These are phyloP conservation scores for Pterostichus madidus DNA, from an alignment of 2,888 invertebrate genomes.

Conservation along the genomic window DNA sequence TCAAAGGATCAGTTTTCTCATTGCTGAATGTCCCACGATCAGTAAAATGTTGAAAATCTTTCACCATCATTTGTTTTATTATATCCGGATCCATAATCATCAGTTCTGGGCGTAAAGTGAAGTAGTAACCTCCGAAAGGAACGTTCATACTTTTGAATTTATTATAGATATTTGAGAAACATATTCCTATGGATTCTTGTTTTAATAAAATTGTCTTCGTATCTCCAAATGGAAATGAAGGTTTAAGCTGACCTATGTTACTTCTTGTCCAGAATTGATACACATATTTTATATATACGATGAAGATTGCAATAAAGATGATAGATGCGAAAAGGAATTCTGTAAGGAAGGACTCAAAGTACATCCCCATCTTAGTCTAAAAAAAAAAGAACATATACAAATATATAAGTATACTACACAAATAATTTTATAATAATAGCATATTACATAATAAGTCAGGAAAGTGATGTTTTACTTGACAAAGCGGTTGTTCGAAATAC, in stretches of 20 bases:
- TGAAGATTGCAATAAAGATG: background rate
- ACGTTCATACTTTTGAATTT: slow-evolving; percentile 12
- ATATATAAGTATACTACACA: background rate
- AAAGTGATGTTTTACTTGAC: too few species aligned
- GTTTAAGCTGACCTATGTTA: slow-evolving; percentile 28
- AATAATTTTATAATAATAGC: background rate
- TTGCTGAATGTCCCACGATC: slow-evolving; percentile 66
- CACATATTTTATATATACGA: slow-evolving; percentile 10
- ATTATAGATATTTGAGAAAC: slow-evolving; percentile 9
- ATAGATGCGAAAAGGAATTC: slow-evolving; percentile 7
- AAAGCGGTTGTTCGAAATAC: too few species aligned
- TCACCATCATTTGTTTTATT: slow-evolving; percentile 46
- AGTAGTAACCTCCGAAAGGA: slow-evolving; percentile 54
- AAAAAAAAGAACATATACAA: too few species aligned
- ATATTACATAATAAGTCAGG: too few species aligned
- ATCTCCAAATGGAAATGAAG: slow-evolving; percentile 18
- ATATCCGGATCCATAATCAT: slow-evolving; percentile 55
- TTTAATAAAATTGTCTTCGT: slow-evolving; percentile 12
- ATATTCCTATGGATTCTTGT: background rate
- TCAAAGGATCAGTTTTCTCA: slow-evolving; percentile 56
- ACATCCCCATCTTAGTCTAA: slow-evolving; percentile 19
- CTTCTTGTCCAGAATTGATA: slow-evolving; percentile 25
- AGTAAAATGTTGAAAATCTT: slow-evolving; percentile 58
- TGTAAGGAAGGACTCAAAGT: slow-evolving; percentile 32
- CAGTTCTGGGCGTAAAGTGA: slow-evolving; percentile 29